Conservation (phyloP, 2,113 vertebrate genomes). For the Dissostichus mawsoni region DNA sequence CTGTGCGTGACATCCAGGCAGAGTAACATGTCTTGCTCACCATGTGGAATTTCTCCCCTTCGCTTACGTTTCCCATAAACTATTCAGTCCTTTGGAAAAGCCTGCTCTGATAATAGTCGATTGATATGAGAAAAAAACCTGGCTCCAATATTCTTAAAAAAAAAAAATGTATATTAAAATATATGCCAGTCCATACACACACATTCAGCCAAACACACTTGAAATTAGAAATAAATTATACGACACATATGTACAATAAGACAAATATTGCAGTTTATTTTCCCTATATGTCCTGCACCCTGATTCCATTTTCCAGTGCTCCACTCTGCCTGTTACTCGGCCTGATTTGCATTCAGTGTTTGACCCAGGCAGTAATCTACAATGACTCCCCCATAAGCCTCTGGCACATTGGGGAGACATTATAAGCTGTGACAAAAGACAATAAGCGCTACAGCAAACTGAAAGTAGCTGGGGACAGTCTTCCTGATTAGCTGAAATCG, state of each 20-base stretch:
- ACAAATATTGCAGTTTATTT: conserved; percentile 10
- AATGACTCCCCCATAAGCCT: conserved; percentile 79
- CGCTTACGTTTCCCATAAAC: conserved; percentile 37
- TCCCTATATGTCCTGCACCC: conserved; percentile 26
- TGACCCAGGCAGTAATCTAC: conserved; percentile 76
- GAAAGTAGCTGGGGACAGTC: conserved; percentile 72
- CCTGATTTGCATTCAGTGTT: conserved; percentile 75
- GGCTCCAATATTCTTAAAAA: background rate
- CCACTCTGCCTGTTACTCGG: conserved; percentile 59
- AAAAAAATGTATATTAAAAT: too few relatives aligned
- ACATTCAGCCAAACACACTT: background rate
- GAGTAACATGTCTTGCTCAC: conserved; percentile 41
- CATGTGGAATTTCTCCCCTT: conserved; percentile 44
- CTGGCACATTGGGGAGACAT: conserved; percentile 75
- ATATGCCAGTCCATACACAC: too few relatives aligned
- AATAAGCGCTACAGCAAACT: conserved; percentile 65
- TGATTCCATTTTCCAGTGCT: conserved; percentile 31
- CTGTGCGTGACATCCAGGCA: conserved; percentile 55
- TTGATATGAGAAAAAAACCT: background rate
- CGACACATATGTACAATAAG: background rate
- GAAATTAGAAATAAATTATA: conserved; percentile 16
- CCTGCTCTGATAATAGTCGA: conserved; percentile 1
- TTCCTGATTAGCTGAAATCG: conserved; percentile 64
- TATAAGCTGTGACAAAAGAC: conserved; percentile 80
- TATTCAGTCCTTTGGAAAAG: conserved; percentile 27